A percentile compares a stretch with the other conserved stretches of the same genome.
phyloP scores from a whole-genome alignment of 2,797 vertebrate species.

The Epinephelus awoara region DNA sequence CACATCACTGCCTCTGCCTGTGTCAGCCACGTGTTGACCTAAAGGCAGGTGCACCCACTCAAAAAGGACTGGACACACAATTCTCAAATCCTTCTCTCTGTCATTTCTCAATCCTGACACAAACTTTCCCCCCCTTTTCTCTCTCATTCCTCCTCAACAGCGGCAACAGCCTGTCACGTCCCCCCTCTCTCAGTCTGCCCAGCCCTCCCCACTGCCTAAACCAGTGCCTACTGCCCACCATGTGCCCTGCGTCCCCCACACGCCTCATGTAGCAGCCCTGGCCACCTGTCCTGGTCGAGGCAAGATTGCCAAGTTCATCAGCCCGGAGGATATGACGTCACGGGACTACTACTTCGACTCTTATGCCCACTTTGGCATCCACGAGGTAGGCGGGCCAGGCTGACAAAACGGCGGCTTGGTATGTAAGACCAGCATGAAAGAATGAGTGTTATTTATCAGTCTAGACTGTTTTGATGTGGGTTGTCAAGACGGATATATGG shows the following conservation, averaged over 20 bases:
- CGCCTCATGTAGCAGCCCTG: constrained; percentile 86
- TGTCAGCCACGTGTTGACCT: background rate
- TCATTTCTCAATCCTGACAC: background rate
- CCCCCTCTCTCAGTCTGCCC: constrained; percentile 88
- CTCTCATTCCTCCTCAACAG: constrained; percentile 38
- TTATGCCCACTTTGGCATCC: constrained; percentile 98
- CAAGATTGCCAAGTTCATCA: constrained; percentile 94
- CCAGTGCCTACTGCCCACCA: constrained; percentile 90
- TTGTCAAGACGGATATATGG: too few relatives aligned
- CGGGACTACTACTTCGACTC: constrained; percentile 99
- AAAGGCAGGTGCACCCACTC: background rate
- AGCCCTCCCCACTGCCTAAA: constrained; percentile 89
- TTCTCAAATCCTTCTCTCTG: background rate
- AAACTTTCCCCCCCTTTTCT: constrained; percentile 1
- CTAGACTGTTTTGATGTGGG: too few relatives aligned
- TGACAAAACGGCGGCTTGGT: background rate
- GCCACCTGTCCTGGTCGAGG: constrained; percentile 92
- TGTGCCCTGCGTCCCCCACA: constrained; percentile 81
- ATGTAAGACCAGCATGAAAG: constrained; percentile 11
- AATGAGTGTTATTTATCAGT: background rate
- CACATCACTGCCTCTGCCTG: background rate
- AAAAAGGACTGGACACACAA: background rate
- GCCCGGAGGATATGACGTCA: constrained; percentile 98
- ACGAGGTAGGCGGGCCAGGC: constrained; percentile 89
- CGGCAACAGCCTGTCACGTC: constrained; percentile 81